Conservation (phyloP, 1,140 invertebrate species). For the Drosophila sulfurigaster region DNA sequence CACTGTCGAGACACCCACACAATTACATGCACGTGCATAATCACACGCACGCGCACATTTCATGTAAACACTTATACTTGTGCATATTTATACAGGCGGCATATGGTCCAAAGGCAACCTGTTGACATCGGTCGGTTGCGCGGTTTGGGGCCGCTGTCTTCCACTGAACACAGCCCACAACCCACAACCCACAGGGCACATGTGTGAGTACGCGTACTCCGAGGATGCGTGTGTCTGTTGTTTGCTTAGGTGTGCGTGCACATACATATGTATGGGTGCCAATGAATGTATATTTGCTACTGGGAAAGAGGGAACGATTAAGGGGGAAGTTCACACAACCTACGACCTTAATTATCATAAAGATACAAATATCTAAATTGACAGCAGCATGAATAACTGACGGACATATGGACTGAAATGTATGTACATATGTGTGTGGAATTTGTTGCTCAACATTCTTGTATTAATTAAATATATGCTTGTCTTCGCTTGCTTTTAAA, state of each 20-base stretch:
- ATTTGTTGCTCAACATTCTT: not conserved
- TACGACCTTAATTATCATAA: constrained; percentile 34
- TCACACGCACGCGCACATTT: constrained; percentile 29
- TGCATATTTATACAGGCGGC: constrained; percentile 3
- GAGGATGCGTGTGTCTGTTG: constrained; percentile 27
- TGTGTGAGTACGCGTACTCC: not conserved
- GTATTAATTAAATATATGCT: not conserved
- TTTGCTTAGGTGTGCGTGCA: constrained; percentile 21
- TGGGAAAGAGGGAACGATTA: not conserved
- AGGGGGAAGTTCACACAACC: not conserved
- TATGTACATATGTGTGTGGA: not conserved
- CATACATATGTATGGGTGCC: not conserved
- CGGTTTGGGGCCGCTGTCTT: not conserved
- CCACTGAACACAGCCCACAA: not conserved
- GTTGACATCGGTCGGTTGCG: constrained; percentile 62
- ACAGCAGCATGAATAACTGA: constrained; percentile 1
- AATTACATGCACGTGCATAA: constrained; percentile 34
- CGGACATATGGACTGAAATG: not conserved
- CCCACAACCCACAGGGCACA: not conserved
- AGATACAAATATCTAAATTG: constrained; percentile 20
- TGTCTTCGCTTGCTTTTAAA: not conserved
- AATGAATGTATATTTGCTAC: constrained; percentile 9
- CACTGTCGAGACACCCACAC: constrained; percentile 15
- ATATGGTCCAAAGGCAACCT: constrained; percentile 59
- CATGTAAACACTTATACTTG: constrained; percentile 25